Evolutionary conservation across 2,113 vertebrate species (phyloP).

Genomic region (Tupaia chinensis): DNA sequence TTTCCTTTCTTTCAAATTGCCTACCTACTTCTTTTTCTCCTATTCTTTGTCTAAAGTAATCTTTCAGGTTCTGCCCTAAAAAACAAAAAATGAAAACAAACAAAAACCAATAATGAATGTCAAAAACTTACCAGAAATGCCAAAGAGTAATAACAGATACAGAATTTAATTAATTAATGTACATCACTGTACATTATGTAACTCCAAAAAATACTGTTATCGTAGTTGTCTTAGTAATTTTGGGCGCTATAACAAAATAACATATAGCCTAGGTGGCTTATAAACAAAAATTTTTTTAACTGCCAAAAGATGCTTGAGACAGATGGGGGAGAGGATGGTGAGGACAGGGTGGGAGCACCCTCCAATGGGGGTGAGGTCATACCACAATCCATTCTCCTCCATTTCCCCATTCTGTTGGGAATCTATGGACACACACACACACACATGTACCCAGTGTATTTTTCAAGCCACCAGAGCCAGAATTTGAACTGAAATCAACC

Average conservation of each 20-base stretch:
- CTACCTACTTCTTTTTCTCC: background rate
- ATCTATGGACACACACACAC: too few species aligned
- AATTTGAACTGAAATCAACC: too few species aligned
- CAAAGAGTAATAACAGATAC: background rate
- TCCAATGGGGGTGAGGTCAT: too few species aligned
- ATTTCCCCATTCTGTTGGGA: too few species aligned
- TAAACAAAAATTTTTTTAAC: background rate
- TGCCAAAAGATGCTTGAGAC: too few species aligned
- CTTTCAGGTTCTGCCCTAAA: background rate
- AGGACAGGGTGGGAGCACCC: too few species aligned
- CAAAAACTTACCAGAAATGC: background rate
- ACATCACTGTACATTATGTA: background rate
- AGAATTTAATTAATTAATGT: slow-evolving; percentile 22
- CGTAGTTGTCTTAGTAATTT: background rate
- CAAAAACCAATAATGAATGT: too few species aligned
- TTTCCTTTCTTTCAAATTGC: background rate
- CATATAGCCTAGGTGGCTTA: background rate
- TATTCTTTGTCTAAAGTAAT: slow-evolving; percentile 19
- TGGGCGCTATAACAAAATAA: background rate
- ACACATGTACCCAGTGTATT: too few species aligned
- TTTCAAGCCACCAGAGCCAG: too few species aligned
- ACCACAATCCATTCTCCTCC: too few species aligned
- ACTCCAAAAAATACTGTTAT: background rate
- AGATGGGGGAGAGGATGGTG: too few species aligned
- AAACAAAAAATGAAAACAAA: too few species aligned